phyloP scores from a whole-genome alignment of 2,888 invertebrate genomes.

The Sphecodes monilicornis region DNA sequence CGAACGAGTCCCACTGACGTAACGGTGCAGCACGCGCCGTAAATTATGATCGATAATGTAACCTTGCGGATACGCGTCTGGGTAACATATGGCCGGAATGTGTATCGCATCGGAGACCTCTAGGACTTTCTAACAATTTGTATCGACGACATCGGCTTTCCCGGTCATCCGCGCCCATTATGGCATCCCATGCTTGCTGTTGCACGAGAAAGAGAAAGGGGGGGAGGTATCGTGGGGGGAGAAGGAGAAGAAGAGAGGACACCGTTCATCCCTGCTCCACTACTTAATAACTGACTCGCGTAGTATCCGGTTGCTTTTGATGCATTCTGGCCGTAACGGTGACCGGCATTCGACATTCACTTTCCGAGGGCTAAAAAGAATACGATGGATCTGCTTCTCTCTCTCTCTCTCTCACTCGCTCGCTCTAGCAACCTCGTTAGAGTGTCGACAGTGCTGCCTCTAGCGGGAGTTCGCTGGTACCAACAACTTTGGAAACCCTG shows the following conservation, averaged over 20 bases:
- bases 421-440: neutral
- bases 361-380: neutral
- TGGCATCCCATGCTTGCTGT: neutral
- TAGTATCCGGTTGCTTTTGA: conserved; percentile 14
- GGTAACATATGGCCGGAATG: conserved; percentile 55
- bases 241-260: neutral
- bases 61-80: conserved; percentile 71
- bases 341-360: conserved; percentile 6
- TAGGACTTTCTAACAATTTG: conserved; percentile 51
- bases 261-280: conserved; percentile 1
- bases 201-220: neutral
- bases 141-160: neutral
- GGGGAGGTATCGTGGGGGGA: neutral
- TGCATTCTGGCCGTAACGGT: neutral
- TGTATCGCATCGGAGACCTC: conserved; percentile 40
- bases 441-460: conserved; percentile 33
- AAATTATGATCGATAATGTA: conserved; percentile 81
- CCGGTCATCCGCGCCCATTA: neutral
- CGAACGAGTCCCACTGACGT: conserved; percentile 73
- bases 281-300: conserved; percentile 12
- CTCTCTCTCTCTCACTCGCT: neutral
- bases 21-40: conserved; percentile 75
- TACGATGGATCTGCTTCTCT: neutral
- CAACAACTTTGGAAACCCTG: neutral
- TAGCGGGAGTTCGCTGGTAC: conserved; percentile 29